A percentile compares a stretch with the other conserved stretches of the same genome.
Evolutionary conservation across 1,140 invertebrate species (phyloP).

Genomic region (Ceratitis capitata): DNA sequence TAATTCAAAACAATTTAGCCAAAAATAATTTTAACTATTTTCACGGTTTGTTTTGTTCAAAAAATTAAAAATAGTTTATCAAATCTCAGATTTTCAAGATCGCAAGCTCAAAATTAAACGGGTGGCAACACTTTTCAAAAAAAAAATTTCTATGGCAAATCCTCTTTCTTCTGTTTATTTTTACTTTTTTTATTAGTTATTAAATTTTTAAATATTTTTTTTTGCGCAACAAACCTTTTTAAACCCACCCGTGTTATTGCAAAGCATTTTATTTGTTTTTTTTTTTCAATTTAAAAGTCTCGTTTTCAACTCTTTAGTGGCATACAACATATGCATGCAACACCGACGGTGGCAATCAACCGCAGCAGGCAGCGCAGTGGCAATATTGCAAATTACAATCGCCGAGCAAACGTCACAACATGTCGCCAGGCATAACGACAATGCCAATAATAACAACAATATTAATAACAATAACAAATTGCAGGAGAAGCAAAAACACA

Average conservation of each 20-base stretch:
- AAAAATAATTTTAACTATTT: no score
- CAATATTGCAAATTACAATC: constrained; percentile 29
- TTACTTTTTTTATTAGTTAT: no score
- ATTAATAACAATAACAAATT: background rate
- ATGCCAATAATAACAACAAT: background rate
- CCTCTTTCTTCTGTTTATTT: no score
- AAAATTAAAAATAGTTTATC: no score
- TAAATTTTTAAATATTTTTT: no score
- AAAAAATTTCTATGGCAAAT: no score
- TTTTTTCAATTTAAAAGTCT: background rate
- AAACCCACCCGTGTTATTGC: background rate
- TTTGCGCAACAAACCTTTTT: no score
- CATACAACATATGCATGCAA: constrained; percentile 21
- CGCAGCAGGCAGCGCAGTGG: constrained; percentile 4
- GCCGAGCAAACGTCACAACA: constrained; percentile 17
- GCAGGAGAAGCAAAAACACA: background rate
- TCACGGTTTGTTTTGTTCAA: no score
- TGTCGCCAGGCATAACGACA: background rate
- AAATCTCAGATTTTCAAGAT: no score
- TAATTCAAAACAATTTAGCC: no score
- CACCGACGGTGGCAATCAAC: constrained; percentile 13
- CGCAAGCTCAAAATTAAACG: no score
- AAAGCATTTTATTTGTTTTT: background rate
- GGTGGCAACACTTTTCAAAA: no score
- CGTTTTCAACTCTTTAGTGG: background rate